These are phyloP conservation scores for Drosophila meridionalis DNA, from an alignment of 2,888 invertebrate genomes.

Conservation along the genomic window DNA sequence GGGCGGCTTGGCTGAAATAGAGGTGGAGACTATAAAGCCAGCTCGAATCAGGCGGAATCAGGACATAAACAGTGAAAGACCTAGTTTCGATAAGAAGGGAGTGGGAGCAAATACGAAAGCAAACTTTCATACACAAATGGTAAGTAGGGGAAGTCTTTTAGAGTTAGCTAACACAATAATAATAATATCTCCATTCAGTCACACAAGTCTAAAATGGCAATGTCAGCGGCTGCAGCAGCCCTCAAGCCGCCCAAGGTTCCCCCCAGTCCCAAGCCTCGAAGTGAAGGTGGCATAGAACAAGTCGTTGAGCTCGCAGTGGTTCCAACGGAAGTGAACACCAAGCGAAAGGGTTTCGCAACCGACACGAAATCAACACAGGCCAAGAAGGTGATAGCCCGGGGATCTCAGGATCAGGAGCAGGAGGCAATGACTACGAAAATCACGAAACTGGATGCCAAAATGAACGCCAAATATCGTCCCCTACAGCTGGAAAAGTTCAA, in stretches of 20 bases:
- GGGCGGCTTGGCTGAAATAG: not conserved
- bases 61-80: not conserved
- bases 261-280: not conserved
- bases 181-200: not conserved
- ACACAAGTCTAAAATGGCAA: not conserved
- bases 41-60: not conserved
- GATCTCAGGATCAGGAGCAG: not conserved
- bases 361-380: not conserved
- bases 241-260: not conserved
- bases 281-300: not conserved
- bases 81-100: not conserved
- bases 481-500: not conserved
- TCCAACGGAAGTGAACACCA: not conserved
- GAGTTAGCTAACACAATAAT: no score
- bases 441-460: constrained; percentile 9
- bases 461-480: not conserved
- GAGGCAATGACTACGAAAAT: not conserved
- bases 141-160: not conserved
- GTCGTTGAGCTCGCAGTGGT: no score
- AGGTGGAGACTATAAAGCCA: constrained; percentile 7
- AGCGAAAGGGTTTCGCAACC: not conserved
- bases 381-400: not conserved
- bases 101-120: no score
- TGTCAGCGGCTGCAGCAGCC: not conserved
- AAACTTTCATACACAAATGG: not conserved